A percentile compares a stretch with the other conserved stretches of the same genome.
These are phyloP conservation scores for Drosophila eugracilis DNA, from an alignment of 1,140 invertebrate species.

Conservation along the genomic window DNA sequence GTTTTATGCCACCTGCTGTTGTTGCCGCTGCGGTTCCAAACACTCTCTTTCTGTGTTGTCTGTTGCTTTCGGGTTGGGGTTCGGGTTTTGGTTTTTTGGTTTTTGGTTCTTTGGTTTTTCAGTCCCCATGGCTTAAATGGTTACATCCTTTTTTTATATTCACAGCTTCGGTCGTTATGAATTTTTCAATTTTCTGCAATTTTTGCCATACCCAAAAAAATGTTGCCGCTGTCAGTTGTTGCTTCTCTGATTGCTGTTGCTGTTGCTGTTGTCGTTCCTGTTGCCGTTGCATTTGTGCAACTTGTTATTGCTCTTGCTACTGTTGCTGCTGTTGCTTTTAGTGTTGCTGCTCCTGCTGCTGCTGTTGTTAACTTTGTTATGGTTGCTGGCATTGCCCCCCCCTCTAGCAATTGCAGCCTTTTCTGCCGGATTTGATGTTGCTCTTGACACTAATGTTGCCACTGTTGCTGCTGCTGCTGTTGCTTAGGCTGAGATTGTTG, in stretches of 20 bases:
- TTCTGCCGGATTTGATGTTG: constrained; percentile 6
- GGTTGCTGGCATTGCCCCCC: constrained; percentile 6
- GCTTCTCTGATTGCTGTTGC: constrained; percentile 13
- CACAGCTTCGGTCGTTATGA: constrained; percentile 49
- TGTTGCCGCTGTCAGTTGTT: constrained; percentile 28
- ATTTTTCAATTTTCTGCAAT: constrained; percentile 56
- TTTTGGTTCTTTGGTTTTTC: no score
- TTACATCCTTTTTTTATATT: constrained; percentile 39
- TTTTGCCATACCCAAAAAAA: constrained; percentile 19
- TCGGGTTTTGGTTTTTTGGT: constrained; percentile 18
- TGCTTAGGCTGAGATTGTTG: background rate
- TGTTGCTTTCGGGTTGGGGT: constrained; percentile 14
- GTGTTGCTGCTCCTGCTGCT: constrained; percentile 10
- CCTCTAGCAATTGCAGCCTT: background rate
- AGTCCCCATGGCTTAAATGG: constrained; percentile 52
- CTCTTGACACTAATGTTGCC: background rate
- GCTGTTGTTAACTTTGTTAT: background rate
- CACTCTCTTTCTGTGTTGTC: constrained; percentile 23
- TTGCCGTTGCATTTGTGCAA: constrained; percentile 5
- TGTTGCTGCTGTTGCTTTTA: constrained; percentile 7
- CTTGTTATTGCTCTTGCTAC: background rate
- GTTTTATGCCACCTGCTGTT: constrained; percentile 49
- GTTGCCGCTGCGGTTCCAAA: constrained; percentile 26
- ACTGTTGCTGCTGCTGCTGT: constrained; percentile 2
- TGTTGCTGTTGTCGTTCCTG: constrained; percentile 1